phyloP scores from a whole-genome alignment of 2,888 invertebrate genomes.

The Steinernema hermaphroditum region DNA sequence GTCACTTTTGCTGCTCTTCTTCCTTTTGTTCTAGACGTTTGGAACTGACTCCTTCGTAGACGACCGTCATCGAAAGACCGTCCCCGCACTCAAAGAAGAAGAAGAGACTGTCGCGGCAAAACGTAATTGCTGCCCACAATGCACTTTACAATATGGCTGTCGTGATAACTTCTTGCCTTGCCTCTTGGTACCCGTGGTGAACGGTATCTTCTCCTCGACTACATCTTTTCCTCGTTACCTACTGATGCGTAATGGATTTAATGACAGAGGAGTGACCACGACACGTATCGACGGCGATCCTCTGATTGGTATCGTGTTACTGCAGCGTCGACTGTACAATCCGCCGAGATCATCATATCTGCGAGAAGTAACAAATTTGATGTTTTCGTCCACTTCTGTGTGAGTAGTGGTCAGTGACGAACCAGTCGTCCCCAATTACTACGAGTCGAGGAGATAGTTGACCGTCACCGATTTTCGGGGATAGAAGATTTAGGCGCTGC shows the following conservation, averaged over 20 bases:
- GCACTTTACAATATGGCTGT: slow-evolving; percentile 30
- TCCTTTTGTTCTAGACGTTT: slow-evolving; percentile 5
- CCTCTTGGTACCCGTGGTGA: background rate
- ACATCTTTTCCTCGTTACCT: background rate
- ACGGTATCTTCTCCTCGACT: slow-evolving; percentile 5
- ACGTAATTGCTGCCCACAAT: slow-evolving; percentile 19
- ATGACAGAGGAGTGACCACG: too few species aligned
- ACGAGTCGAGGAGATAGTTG: too few species aligned
- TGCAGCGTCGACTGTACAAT: too few species aligned
- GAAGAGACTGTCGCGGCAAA: background rate
- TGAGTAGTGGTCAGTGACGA: too few species aligned
- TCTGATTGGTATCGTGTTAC: too few species aligned
- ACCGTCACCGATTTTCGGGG: too few species aligned
- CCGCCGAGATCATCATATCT: too few species aligned
- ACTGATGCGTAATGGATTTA: too few species aligned
- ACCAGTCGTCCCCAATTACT: too few species aligned
- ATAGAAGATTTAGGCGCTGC: background rate
- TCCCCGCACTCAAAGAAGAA: background rate
- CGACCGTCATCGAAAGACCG: background rate
- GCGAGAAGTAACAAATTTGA: too few species aligned
- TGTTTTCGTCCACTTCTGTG: too few species aligned
- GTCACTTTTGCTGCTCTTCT: background rate
- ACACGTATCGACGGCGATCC: too few species aligned
- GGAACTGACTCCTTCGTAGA: background rate
- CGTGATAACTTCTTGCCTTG: background rate